Evolutionary conservation across 2,888 invertebrate species (phyloP).

Genomic region (Sympetrum striolatum): DNA sequence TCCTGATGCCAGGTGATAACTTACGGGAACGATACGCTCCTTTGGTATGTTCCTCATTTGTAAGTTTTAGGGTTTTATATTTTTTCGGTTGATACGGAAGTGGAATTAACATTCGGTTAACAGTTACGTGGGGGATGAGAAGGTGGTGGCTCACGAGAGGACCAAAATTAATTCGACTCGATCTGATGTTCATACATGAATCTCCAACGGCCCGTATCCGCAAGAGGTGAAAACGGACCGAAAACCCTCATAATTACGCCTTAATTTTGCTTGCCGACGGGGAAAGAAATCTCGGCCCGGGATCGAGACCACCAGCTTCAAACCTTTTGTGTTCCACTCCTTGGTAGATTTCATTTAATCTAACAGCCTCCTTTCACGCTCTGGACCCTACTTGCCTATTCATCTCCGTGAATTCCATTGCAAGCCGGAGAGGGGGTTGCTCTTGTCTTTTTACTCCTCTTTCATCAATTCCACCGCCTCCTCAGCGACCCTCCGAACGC

Average conservation of each 20-base stretch:
- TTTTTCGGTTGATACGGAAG: no score
- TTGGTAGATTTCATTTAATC: constrained; percentile 33
- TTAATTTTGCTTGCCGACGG: neutral
- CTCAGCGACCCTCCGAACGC: neutral
- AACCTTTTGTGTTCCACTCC: constrained; percentile 9
- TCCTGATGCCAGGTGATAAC: neutral
- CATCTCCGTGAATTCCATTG: constrained; percentile 33
- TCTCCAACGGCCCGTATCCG: no score
- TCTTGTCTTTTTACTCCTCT: constrained; percentile 9
- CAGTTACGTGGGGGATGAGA: no score
- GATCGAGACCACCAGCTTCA: neutral
- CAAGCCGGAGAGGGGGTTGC: neutral
- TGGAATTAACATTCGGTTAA: no score
- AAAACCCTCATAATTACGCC: neutral
- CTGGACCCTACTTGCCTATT: constrained; percentile 1
- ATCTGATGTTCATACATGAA: no score
- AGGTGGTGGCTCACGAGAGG: no score
- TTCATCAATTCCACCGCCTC: constrained; percentile 17
- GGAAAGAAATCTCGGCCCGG: neutral
- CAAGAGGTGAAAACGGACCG: no score
- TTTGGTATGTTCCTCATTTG: no score
- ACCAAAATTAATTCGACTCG: no score
- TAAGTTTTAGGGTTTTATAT: no score
- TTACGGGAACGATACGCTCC: neutral
- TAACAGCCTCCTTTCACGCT: constrained; percentile 6